Evolutionary conservation across 1,140 invertebrate genomes (phyloP), one percentile per base, ranked within the genome.

Genomic region (Lucilia cuprina): DNA sequence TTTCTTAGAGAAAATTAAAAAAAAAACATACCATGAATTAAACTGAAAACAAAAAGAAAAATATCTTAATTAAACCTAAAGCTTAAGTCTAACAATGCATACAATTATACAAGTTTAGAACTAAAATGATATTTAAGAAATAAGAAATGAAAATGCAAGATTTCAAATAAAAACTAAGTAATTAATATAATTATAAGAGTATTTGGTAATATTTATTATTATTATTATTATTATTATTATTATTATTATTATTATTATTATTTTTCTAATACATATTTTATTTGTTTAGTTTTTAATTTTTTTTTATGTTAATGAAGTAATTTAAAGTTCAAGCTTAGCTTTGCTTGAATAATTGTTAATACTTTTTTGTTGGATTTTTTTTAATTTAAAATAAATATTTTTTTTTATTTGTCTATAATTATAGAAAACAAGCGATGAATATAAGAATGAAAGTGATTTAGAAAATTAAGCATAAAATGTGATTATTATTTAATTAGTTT

Each of bases 61-160:
- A 55, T 14, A 55, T 14, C 50, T 30, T 30, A 30, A 41, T 41
- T 10, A 55, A 55, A 13, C 50, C 3, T 70, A 70, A 70, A 25
- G 65, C 65, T 70, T 70, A 21, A 70, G 60, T 70, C 5, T 70
- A 70, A 19, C 65, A 70, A 70, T 70, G 65, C 65, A 70, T 70
- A 70, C 25, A 70, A 70, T 80, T 78, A 60, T 41, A 84, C 47
- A 74, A 78, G 77, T 84, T 74, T 55, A 78, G 21, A 78, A 49
- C 75, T n/a, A 78, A 82, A 55, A 70, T 21, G n/a, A 3, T 5
- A 70, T 14, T 65, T 21, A 70, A 70, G 49, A 84, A 41, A 41
- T 41, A 41, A 41, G 35, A 10, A 41, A 41, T 41, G 41, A 41
- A 41, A 41, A 41, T 41, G 5, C 41, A 41, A 77, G 25, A 74